phyloP scores from a whole-genome alignment of 2,797 vertebrate species.

The Remorina albescens region DNA sequence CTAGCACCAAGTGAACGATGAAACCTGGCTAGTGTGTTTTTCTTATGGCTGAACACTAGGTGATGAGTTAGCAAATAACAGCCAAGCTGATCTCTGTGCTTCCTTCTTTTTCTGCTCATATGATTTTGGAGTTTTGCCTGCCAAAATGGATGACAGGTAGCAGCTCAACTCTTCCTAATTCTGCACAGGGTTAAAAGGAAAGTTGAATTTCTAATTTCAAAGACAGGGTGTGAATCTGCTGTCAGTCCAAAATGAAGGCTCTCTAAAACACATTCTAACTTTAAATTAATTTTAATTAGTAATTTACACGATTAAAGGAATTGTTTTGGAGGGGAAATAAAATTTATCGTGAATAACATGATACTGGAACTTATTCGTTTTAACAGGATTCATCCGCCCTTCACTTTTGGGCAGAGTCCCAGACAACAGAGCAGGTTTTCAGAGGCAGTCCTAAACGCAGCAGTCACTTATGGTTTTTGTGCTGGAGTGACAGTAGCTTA shows the following conservation, averaged over 20 bases:
- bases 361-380: no score
- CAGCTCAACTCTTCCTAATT: not conserved
- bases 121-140: not conserved
- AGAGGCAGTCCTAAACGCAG: not conserved
- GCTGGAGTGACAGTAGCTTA: no score
- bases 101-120: conserved; percentile 22
- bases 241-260: not conserved
- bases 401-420: not conserved
- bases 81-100: conserved; percentile 26
- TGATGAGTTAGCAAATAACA: conserved; percentile 23
- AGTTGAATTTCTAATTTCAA: not conserved
- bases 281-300: no score
- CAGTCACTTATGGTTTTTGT: no score
- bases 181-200: not conserved
- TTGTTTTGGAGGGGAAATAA: no score
- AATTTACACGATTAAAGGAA: not conserved
- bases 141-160: not conserved
- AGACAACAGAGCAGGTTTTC: not conserved
- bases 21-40: not conserved
- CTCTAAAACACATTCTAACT: not conserved
- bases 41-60: not conserved
- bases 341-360: no score
- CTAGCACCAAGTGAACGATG: not conserved
- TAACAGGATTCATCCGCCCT: not conserved
- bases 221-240: not conserved